Evolutionary conservation across 2,888 invertebrate species (phyloP), one percentile per base, ranked within the genome.

Genomic region (Caenorhabditis sulstoni): DNA sequence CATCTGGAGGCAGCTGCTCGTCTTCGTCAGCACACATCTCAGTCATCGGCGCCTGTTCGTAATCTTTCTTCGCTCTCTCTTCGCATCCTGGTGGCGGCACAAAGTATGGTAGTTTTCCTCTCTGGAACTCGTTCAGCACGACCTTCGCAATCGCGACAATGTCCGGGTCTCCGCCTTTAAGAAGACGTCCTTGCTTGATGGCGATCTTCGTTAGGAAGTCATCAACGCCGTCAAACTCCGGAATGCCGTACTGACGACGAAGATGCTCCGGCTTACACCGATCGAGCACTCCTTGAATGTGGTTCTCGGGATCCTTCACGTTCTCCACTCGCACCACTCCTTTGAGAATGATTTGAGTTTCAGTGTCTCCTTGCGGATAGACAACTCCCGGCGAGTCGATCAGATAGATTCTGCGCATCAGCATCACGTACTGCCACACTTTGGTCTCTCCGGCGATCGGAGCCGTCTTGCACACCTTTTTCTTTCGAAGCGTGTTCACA

Each of bases 371-470:
- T 11, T 89, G 95, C 9, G 98, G 97, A 92, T 97, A 97, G 5
- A 99, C 99, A 66, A 99, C 95, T 41, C 99, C 99, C 2, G 99
- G 99, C 91, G 98, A 99, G 92, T 99, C 99, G 86, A 99, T 97
- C 14, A 99, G 92, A 91, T 95, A 99, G 90, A 99, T 98, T 86
- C 95, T 93, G 87, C 94, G 94, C 98, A 99, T 99, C 65, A 99
- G 92, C 0, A 98, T 97, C 49, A 99, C 96, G 90, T 99, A 99
- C 91, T 99, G 99, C 99, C 99, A 99, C 1, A 98, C 92, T 91
- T 93, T 93, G 5, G 93, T 93, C 87, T 93, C 93, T 5, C 99
- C 99, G 71, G 99, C 98, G 88, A 99, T 96, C 0, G 99, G 99
- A 4, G 99, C 99, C 44, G 93, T 97, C 91, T 97, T 99, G 91